Base-by-base conservation (phyloP, 64 coral and sea anemone genomes). In the Cladopsammia gracilis region DNA sequence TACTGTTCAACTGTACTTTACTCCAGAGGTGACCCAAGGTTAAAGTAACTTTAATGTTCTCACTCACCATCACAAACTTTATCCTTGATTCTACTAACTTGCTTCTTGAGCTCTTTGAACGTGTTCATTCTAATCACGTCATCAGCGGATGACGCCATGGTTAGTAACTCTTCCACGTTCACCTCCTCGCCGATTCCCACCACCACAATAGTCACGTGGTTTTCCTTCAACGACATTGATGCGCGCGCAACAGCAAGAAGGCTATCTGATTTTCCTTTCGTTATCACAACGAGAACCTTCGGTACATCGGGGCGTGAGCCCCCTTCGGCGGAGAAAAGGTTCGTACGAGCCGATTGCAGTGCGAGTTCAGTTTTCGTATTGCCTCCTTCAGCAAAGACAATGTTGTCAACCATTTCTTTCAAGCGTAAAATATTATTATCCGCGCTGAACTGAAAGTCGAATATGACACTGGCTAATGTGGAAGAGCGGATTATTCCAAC, bases 401-500 rank as follows among this genome's bases (percentile, higher is more conserved):
- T 88, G 48, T 80, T 26, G 6, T 93, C 85, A 25, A 88, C 60
- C 34, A 83, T 87, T 12, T 68, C 80, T 84, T 68, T 84, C 11
- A 84, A 50, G 18, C 25, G 20, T 26, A 34, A 56, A 8, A 80
- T 14, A 4, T 87, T 54, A 11, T 74, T 64, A 0, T 67, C 62
- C 3, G 64, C 86, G 8, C 73, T 93, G 73, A 79, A 45, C 75
- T 79, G 62, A 61, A 93, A 93, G 34, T 93, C 75, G 16, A 94
- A 94, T 20, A 94, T 85, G 57, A 94, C 64, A 7, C 53, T 58
- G 13, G 87, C 77, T 73, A 20, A 14, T 14, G 76, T 45, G 46
- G 93, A 70, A 34, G 72, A 94, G 52, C 93, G 87, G 45, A 94
- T 94, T 20, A 94, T 44, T 25, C 87, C 93, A 58, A 94, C 93